Percentiles rank a stretch among this genome's conserved stretches.
Conservation (phyloP, 2,113 vertebrate genomes). For the Centropristis striata region DNA sequence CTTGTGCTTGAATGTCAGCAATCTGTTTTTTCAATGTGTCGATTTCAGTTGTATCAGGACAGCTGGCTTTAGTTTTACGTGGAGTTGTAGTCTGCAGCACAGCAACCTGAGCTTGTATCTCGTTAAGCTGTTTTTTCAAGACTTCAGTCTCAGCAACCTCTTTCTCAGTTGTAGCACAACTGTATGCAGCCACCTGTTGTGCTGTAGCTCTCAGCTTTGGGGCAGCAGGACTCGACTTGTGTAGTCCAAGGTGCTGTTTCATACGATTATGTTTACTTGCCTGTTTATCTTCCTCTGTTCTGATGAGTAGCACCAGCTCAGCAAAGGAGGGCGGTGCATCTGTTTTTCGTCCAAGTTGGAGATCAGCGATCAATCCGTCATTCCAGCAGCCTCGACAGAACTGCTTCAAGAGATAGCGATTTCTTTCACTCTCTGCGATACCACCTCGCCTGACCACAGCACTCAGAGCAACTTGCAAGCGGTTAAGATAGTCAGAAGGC, state of each 20-base stretch:
- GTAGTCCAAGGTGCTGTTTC: not conserved
- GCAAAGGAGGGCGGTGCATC: not conserved
- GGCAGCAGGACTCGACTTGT: not conserved
- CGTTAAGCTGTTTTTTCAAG: not conserved
- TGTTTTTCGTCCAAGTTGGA: not conserved
- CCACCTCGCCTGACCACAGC: not conserved
- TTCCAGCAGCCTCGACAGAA: not conserved
- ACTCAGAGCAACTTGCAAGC: not conserved
- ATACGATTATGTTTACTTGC: not conserved
- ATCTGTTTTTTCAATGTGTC: constrained; percentile 7
- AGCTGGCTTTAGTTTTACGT: too few relatives aligned
- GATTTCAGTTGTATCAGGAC: not conserved
- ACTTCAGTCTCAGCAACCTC: not conserved
- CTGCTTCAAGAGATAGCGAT: not conserved
- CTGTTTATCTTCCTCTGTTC: not conserved
- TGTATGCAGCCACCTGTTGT: not conserved
- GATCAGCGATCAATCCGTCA: not conserved
- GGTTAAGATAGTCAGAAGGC: not conserved
- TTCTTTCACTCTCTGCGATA: not conserved
- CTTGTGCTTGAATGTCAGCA: constrained; percentile 1
- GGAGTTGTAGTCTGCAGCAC: not conserved
- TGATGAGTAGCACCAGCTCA: not conserved
- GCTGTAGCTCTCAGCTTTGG: not conserved
- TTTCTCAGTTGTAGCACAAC: not conserved
- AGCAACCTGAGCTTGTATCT: constrained; percentile 2